Conservation (phyloP, 2,797 vertebrate species). For the Aeoliscus strigatus region DNA sequence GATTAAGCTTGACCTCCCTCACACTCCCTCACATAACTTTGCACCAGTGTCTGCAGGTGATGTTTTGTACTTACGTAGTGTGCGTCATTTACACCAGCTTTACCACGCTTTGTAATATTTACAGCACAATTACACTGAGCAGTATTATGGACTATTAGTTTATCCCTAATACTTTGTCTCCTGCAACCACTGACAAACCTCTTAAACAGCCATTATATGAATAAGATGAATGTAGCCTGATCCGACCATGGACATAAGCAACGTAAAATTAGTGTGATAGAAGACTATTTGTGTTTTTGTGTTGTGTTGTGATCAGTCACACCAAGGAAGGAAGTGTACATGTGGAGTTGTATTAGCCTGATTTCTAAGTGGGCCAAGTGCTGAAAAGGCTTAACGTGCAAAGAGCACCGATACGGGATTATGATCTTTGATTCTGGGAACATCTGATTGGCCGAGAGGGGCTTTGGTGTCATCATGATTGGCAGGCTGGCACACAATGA, state of each 20-base stretch:
- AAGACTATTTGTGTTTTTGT: slow-evolving; percentile 38
- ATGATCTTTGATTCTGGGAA: slow-evolving; percentile 53
- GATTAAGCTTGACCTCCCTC: slow-evolving; percentile 37
- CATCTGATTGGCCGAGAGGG: slow-evolving; percentile 59
- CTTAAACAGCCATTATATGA: slow-evolving; percentile 1
- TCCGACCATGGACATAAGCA: slow-evolving; percentile 5
- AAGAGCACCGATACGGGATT: slow-evolving; percentile 45
- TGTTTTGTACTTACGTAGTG: slow-evolving; percentile 15
- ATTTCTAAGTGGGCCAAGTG: slow-evolving; percentile 62
- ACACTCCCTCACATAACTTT: slow-evolving; percentile 18
- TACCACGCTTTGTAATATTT: too few relatives aligned
- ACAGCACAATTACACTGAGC: slow-evolving; percentile 8
- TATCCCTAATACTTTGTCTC: neutral
- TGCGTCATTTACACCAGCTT: slow-evolving; percentile 9
- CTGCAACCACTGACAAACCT: slow-evolving; percentile 2
- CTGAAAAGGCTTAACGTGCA: slow-evolving; percentile 41
- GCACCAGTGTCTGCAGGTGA: slow-evolving; percentile 17
- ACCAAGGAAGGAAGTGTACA: slow-evolving; percentile 22
- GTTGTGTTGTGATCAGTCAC: slow-evolving; percentile 33
- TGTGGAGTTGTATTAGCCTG: slow-evolving; percentile 49
- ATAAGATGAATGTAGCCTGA: slow-evolving; percentile 16
- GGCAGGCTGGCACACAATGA: slow-evolving; percentile 40
- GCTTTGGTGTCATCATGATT: slow-evolving; percentile 50
- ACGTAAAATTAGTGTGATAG: slow-evolving; percentile 36
- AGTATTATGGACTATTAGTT: slow-evolving; percentile 3